Conservation (phyloP, 2,888 invertebrate genomes). For the Belgica antarctica region DNA sequence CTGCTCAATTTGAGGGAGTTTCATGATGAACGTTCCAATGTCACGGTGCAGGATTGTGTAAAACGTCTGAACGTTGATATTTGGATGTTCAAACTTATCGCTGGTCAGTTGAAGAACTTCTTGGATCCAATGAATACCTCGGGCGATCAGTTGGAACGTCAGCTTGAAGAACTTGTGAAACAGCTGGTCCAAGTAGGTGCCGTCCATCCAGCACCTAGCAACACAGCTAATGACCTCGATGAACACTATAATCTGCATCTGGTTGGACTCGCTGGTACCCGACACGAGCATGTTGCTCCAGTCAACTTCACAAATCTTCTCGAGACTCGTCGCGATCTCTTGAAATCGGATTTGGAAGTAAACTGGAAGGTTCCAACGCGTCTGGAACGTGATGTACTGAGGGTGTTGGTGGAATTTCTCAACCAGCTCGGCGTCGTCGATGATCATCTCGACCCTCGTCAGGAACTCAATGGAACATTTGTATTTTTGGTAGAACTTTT, state of each 20-base stretch:
- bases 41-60: conserved; percentile 45
- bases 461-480: conserved; percentile 75
- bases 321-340: conserved; percentile 73
- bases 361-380: conserved; percentile 92
- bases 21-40: conserved; percentile 19
- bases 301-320: conserved; percentile 47
- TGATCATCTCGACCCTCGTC: conserved; percentile 65
- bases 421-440: conserved; percentile 60
- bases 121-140: conserved; percentile 73
- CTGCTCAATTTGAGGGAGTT: conserved; percentile 33
- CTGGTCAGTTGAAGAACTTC: conserved; percentile 48
- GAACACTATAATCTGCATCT: conserved; percentile 50
- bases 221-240: conserved; percentile 59
- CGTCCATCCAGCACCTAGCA: conserved; percentile 70
- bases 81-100: conserved; percentile 41
- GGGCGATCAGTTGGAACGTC: conserved; percentile 75
- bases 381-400: conserved; percentile 75
- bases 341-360: conserved; percentile 95
- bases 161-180: conserved; percentile 87
- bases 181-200: conserved; percentile 74
- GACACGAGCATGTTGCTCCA: neutral
- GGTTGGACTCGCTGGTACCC: conserved; percentile 47
- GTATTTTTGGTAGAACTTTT: conserved; percentile 80
- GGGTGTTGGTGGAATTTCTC: conserved; percentile 63
- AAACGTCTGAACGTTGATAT: conserved; percentile 13